Evolutionary conservation across 2,113 vertebrate genomes (phyloP), one percentile per base, ranked within the genome.

Genomic region (Pycnonotus jocosus): DNA sequence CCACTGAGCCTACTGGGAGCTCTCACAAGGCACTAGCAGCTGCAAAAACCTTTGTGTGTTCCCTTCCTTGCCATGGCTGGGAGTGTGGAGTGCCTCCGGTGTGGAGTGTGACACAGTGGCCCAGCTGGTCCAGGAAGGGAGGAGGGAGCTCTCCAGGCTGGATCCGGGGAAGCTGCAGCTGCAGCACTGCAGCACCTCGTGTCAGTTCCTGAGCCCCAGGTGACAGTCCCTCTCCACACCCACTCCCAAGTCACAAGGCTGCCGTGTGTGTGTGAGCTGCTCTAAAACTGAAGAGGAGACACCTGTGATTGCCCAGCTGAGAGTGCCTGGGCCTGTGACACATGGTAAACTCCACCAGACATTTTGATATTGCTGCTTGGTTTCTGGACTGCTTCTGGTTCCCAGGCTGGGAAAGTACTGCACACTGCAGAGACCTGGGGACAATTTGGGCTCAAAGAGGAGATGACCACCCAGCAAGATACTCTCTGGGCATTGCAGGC

Each of bases 21-120:
- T 62, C 83, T 74, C 33, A 38, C 6, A 64, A 54, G 44, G 44
- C 22, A n/a, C 9, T 30, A n/a, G 56, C 50, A 78, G 35, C 56
- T 83, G 42, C 27, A 44, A 42, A 42, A 48, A 51, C 27, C 33
- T 84, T 72, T 58, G 9, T 50, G 8, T 31, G 38, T 0, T 33
- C n/a, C 13, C 40, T 81, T 58, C 58, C 48, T 54, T 90, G 57
- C 66, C 40, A 8, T 25, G 33, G 22, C 30, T 42, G 60, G 16
- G 21, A 15, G 33, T 15, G 16, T 60, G 54, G n/a, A 13, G 24
- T 38, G 17, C 40, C n/a, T 57, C 33, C 5, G 4, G 30, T n/a
- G 61, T 20, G 6, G 24, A 44, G n/a, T 0, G 0, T 1, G 6
- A 11, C 19, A 7, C 57, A 30, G 70, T 18, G 56, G 57, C 25